These are phyloP conservation scores for Oedothorax gibbosus DNA, from an alignment of 1,140 invertebrate species.

Conservation along the genomic window DNA sequence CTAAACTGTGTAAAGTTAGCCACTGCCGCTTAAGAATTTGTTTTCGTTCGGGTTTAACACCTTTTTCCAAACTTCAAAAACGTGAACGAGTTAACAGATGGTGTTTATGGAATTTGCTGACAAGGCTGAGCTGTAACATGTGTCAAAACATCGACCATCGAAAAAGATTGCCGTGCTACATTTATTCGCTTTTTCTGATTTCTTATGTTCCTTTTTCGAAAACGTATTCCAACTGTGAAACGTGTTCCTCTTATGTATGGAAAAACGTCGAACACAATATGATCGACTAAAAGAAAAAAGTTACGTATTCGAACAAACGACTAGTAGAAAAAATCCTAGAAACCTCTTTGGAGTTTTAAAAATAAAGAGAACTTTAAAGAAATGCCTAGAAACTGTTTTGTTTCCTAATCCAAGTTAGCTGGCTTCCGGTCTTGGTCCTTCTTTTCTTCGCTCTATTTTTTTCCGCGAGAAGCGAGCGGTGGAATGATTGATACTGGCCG, in stretches of 20 bases:
- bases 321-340: not conserved
- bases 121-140: not conserved
- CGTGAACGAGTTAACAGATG: not conserved
- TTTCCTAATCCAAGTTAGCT: slow-evolving; percentile 58
- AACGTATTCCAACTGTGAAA: slow-evolving; percentile 19
- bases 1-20: too few species aligned
- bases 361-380: slow-evolving; percentile 53
- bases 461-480: slow-evolving; percentile 23
- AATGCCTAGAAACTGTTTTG: slow-evolving; percentile 58
- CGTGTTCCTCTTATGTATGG: slow-evolving; percentile 36
- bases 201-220: slow-evolving; percentile 2
- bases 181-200: slow-evolving; percentile 3
- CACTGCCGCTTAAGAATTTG: too few species aligned
- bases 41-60: not conserved
- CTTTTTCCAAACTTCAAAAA: not conserved
- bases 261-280: slow-evolving; percentile 36
- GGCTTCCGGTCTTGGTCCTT: slow-evolving; percentile 48
- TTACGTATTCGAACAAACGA: slow-evolving; percentile 36
- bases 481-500: slow-evolving; percentile 58
- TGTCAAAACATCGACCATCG: slow-evolving; percentile 5
- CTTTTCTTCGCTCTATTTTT: slow-evolving; percentile 52
- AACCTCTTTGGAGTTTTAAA: slow-evolving; percentile 44
- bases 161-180: not conserved
- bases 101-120: not conserved
- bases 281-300: slow-evolving; percentile 34